Percentiles rank a stretch among this genome's conserved stretches.
These are phyloP conservation scores for Cephalopachus bancanus DNA, from an alignment of 2,797 vertebrate species.

Conservation along the genomic window DNA sequence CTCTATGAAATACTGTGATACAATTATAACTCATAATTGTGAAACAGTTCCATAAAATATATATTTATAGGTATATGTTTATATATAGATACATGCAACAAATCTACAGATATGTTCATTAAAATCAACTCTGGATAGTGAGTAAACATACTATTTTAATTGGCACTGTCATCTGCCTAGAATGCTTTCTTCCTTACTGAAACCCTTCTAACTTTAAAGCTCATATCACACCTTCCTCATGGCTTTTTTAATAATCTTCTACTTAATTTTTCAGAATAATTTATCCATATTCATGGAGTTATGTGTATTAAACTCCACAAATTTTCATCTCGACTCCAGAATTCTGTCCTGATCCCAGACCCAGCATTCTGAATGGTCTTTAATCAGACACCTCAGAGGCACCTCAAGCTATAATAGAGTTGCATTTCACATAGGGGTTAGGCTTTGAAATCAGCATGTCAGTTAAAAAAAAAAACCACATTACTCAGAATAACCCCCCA, in stretches of 20 bases:
- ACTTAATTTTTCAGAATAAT: not conserved
- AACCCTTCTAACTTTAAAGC: not conserved
- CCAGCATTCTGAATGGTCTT: not conserved
- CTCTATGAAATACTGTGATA: not conserved
- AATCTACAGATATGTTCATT: not conserved
- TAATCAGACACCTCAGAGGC: not conserved
- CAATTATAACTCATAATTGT: not conserved
- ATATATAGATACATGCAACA: not conserved
- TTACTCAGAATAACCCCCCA: not conserved
- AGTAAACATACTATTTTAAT: not conserved
- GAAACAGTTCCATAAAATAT: not conserved
- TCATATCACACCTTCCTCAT: not conserved
- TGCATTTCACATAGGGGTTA: not conserved
- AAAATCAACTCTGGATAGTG: not conserved
- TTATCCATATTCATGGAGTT: not conserved
- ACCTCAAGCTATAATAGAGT: not conserved
- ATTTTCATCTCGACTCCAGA: not conserved
- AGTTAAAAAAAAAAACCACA: no score
- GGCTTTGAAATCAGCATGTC: not conserved
- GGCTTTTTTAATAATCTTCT: not conserved
- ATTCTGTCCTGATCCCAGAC: not conserved
- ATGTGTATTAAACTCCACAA: not conserved
- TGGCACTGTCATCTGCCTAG: not conserved
- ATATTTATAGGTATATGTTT: not conserved
- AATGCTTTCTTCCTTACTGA: not conserved